phyloP scores from a whole-genome alignment of 1,140 invertebrate species.

The Cydia splendana region DNA sequence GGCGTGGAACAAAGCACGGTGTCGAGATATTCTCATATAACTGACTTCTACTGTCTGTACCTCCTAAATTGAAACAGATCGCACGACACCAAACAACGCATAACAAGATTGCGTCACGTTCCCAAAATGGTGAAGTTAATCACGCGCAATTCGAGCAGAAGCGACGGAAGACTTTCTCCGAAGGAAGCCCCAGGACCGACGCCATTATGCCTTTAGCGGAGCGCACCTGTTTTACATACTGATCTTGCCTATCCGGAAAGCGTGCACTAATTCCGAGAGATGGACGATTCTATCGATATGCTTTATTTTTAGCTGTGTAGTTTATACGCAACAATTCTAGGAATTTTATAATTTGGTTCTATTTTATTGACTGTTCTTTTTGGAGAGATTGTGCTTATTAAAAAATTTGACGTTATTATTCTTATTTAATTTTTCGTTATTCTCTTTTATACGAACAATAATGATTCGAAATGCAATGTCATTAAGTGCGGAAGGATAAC shows the following conservation, averaged over 20 bases:
- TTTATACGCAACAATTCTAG: no score
- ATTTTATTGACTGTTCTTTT: no score
- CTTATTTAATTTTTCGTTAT: no score
- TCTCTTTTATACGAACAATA: no score
- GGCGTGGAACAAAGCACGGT: no score
- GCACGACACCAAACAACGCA: slow-evolving; percentile 4
- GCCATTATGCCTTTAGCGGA: slow-evolving; percentile 62
- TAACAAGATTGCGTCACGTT: slow-evolving; percentile 32
- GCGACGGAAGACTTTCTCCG: slow-evolving; percentile 61
- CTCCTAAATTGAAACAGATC: slow-evolving; percentile 19
- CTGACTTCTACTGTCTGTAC: neutral
- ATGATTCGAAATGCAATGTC: no score
- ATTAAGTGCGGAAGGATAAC: no score
- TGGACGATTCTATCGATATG: slow-evolving; percentile 40
- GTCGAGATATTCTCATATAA: neutral
- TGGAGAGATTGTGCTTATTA: no score
- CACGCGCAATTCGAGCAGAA: slow-evolving; percentile 38
- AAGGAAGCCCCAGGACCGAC: slow-evolving; percentile 58
- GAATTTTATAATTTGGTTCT: no score
- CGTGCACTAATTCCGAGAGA: slow-evolving; percentile 64
- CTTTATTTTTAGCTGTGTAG: slow-evolving; percentile 23
- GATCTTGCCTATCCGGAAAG: slow-evolving; percentile 61
- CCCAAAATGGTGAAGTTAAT: slow-evolving; percentile 40
- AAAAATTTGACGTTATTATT: no score
- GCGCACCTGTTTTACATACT: slow-evolving; percentile 70